Base-by-base conservation (phyloP, 2,113 vertebrate species). In the Tretioscincus oriximinensis region DNA sequence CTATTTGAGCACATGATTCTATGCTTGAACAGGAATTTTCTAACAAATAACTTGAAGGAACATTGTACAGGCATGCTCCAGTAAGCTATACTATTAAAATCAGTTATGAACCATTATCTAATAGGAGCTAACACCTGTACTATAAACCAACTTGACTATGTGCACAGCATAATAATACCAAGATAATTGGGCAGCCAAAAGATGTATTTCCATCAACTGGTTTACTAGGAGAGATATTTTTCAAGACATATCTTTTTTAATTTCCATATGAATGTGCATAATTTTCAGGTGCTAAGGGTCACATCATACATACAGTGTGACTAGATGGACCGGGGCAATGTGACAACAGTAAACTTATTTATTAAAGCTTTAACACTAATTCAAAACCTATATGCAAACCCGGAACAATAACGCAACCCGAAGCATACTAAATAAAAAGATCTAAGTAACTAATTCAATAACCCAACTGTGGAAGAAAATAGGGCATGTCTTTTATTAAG, bases 1-100 rank as follows among this genome's bases (percentile, higher is more conserved):
- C 66, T 54, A 24, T 22, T 66, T 41, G 29, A 77, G 49, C 54
- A 68, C 67, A 84, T 65, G 28, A 41, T 65, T 74, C 8, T 10
- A 26, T 16, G 11, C 35, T 83, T 80, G 1, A 84, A 67, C 35
- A 81, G 80, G 85, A 77, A 49, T 88, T 86, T 78, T 82, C 35
- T 77, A 69, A 76, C 69, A 85, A 82, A 86, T 84, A 85, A 77
- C 81, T 88, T 78, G 65, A 88, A 60, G 84, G 84, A 84, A 88
- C 76, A 80, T 79, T 88, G 69, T 81, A 88, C 71, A 72, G 45
- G 0, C 74, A 90, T 85, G 85, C 78, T 88, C 87, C 87, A 88
- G 74, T 87, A 85, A 84, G 45, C 73, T 60, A 73, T 63, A 70
- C 80, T 86, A 92, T 90, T 91, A 90, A 88, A 84, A 84, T 82